Percentiles rank a stretch among this genome's conserved stretches.
These are phyloP conservation scores for Pecten maximus DNA, from an alignment of 2,888 invertebrate species.

Conservation along the genomic window DNA sequence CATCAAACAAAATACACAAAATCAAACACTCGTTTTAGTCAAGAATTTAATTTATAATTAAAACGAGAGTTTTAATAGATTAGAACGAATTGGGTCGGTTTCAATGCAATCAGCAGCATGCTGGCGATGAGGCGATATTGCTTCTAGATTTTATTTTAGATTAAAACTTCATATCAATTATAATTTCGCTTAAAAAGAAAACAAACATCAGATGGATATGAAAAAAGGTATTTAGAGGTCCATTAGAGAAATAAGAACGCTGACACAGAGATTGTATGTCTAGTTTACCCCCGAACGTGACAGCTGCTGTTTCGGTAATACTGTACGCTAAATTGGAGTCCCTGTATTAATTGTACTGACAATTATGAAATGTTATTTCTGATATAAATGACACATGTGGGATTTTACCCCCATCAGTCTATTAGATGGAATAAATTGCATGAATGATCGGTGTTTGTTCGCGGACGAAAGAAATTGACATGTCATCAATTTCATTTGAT, in stretches of 20 bases:
- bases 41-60: not conserved
- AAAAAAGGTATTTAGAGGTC: not conserved
- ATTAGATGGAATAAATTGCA: not conserved
- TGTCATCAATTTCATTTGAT: slow-evolving; percentile 19
- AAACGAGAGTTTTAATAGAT: not conserved
- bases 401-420: slow-evolving; percentile 4
- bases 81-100: not conserved
- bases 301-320: not conserved
- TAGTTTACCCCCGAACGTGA: not conserved
- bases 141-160: not conserved
- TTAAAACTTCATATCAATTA: not conserved
- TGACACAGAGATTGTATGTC: not conserved
- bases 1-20: not conserved
- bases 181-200: not conserved
- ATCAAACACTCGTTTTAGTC: not conserved
- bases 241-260: not conserved
- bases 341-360: not conserved
- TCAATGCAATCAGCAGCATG: not conserved
- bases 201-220: not conserved
- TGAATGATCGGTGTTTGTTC: not conserved
- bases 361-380: slow-evolving; percentile 28
- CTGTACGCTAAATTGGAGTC: not conserved
- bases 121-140: not conserved
- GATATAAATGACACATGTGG: not conserved
- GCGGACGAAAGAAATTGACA: slow-evolving; percentile 2